Evolutionary conservation across 2,113 vertebrate species (phyloP), one percentile per base, ranked within the genome.

Genomic region (Spea multiplicata): DNA sequence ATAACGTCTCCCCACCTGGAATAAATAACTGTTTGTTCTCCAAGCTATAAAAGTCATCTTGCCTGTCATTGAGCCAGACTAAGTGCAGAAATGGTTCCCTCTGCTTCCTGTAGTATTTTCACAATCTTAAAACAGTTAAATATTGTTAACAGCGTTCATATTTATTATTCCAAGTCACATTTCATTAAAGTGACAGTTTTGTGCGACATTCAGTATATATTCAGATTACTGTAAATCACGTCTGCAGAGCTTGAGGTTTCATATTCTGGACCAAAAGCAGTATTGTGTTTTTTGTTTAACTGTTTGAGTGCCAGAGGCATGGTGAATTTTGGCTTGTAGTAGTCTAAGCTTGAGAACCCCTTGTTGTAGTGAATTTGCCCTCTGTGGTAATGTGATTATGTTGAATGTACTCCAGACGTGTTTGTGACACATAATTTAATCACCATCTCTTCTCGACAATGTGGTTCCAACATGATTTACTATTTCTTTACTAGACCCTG

Each of bases 341-440:
- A 61, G 14, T 61, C 10, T n/a, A n/a, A 61, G 2, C 10, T 61
- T 61, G 8, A 61, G 14, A 61, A 61, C 59, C 14, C 59, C 8
- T 61, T 61, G 59, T 3, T 61, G 8, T 61, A 6, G 65, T 4
- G 66, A 68, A 13, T 47, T 68, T 13, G n/a, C 64, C 64, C 64
- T 30, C 30, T 44, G 16, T 30, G 44, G 66, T 46, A 67, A 46
- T 13, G 50, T 4, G 4, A 16, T 5, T 49, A 12, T 70, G 67
- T 70, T 70, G 67, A 49, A 70, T 70, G 67, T 70, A 64, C 14
- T 47, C 67, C 46, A 48, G 66, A 70, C 47, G 13, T 50, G 46
- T 70, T 70, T 49, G 67, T 50, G 47, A 70, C 67, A 50, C 8
- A 49, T 16, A 16, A 50, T 70, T 70, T 70, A 70, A 70, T 70